Base-by-base conservation (phyloP, 2,113 vertebrate species). In the Craseonycteris thonglongyai region DNA sequence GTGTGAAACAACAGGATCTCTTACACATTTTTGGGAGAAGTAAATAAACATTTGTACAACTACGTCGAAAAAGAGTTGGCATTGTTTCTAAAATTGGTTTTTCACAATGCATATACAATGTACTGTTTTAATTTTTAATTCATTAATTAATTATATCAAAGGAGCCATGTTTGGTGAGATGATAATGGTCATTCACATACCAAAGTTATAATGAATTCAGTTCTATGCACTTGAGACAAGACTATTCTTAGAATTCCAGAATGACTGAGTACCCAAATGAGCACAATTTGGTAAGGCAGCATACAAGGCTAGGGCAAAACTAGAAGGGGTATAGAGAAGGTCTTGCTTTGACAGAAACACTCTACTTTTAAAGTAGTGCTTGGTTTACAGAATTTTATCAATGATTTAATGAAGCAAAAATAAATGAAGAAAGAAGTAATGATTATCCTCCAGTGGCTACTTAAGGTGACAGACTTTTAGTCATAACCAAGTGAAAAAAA, bases 81-180 rank as follows among this genome's bases (percentile, higher is more conserved):
- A 93, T 86, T 82, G 33, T 71, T 42, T 91, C 47, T 88, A 91
- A 93, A 96, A 89, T 26, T 87, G 51, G 61, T 79, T 76, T 86
- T 89, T 93, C 80, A 87, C n/a, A 75, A 56, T 35, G 14, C 18
- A 5, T 68, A 82, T 91, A 2, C 1, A 40, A 83, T 65, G 26
- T 42, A 33, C 30, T 94, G 49, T 16, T 92, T 79, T 66, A 16
- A 33, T n/a, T 90, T 78, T 66, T 68, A 47, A 80, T 82, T 90
- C 40, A 82, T 90, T n/a, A 93, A 90, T 65, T 88, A 83, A 30
- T 72, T 93, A 30, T 96, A 83, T 68, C 61, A 91, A 45, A 75
- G 59, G 26, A 83, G 8, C 10, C 28, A 69, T 30, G 3, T 35
- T 19, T 92, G n/a, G 21, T 13, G 9, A 40, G 19, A 49, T 90